These are phyloP conservation scores for Neodiprion pinetum DNA, from an alignment of 1,140 invertebrate species.

Conservation along the genomic window DNA sequence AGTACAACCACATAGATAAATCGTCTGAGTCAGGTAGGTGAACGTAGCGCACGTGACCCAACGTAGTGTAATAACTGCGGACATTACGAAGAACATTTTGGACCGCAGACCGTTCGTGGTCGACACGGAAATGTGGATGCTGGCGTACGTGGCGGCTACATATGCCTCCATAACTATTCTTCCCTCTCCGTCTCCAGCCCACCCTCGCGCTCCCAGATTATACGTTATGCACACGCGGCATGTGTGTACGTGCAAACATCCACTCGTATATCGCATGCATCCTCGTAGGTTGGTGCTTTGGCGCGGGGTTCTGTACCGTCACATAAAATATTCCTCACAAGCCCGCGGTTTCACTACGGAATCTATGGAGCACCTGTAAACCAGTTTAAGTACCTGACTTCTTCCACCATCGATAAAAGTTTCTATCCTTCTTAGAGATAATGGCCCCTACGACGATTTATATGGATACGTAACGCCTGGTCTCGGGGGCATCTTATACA, in stretches of 20 bases:
- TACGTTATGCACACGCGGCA: slow-evolving; percentile 2
- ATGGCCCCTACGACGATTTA: neutral
- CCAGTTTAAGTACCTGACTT: neutral
- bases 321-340: neutral
- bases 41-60: slow-evolving; percentile 6
- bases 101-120: slow-evolving; percentile 6
- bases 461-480: no score
- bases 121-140: slow-evolving; percentile 6
- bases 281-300: neutral
- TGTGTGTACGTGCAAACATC: neutral
- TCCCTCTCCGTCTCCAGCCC: neutral
- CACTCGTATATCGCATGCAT: neutral
- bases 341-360: neutral
- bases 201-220: neutral
- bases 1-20: neutral
- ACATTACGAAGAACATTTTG: slow-evolving; percentile 5
- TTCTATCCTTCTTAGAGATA: neutral
- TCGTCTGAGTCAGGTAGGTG: neutral
- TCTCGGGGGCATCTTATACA: no score
- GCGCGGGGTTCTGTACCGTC: neutral
- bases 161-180: slow-evolving; percentile 1
- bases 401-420: neutral
- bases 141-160: slow-evolving; percentile 6
- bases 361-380: slow-evolving; percentile 7
- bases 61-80: slow-evolving; percentile 7